Conservation (phyloP, 2,888 invertebrate genomes). For the Plagodis dolabraria region DNA sequence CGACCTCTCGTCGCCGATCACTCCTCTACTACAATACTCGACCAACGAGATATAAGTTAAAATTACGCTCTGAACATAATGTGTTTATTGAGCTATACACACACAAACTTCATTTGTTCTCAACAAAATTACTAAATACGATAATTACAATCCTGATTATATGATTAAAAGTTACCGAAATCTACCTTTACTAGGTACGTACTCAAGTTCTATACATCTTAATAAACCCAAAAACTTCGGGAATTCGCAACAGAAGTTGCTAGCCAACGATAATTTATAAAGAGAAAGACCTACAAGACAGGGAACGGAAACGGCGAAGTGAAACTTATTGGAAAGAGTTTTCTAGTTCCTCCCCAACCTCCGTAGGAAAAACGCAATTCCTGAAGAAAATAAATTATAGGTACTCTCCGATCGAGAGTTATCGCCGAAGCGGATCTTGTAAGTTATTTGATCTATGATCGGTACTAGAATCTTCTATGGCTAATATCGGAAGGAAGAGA, state of each 20-base stretch:
- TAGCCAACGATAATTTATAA: conserved; percentile 32
- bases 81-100: too few relatives aligned
- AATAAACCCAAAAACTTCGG: conserved; percentile 28
- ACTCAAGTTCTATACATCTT: conserved; percentile 20
- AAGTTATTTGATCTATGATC: conserved; percentile 26
- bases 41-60: too few relatives aligned
- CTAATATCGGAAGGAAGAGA: conserved; percentile 7
- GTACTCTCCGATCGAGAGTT: conserved; percentile 18
- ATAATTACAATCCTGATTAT: too few relatives aligned
- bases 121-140: too few relatives aligned
- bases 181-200: too few relatives aligned
- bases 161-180: too few relatives aligned
- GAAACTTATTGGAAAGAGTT: conserved; percentile 38
- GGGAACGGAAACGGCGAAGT: conserved; percentile 28
- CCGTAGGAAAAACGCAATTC: conserved; percentile 33
- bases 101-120: too few relatives aligned
- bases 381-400: conserved; percentile 41
- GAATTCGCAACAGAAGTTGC: conserved; percentile 18
- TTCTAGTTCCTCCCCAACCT: conserved; percentile 16
- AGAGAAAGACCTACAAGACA: conserved; percentile 31
- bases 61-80: too few relatives aligned
- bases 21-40: too few relatives aligned
- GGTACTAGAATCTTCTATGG: neutral
- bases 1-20: too few relatives aligned
- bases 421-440: conserved; percentile 11